Evolutionary conservation across 2,888 invertebrate genomes (phyloP).

Genomic region (Crepidodera aurea): DNA sequence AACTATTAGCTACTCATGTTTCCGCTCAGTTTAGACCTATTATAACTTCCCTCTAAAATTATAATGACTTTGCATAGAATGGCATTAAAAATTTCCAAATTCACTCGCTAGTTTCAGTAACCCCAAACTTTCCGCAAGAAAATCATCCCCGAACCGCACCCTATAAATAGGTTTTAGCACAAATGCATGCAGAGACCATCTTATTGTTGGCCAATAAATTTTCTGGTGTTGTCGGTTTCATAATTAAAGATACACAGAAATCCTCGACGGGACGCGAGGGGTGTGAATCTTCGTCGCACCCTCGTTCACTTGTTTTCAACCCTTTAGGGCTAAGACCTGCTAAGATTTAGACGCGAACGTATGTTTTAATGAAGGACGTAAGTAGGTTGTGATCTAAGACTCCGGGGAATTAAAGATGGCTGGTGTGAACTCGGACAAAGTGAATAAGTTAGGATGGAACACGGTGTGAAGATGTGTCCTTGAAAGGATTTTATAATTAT

Average conservation of each 20-base stretch:
- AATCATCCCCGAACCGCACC: no score
- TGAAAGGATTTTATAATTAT: no score
- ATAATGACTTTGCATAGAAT: no score
- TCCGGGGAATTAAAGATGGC: constrained; percentile 35
- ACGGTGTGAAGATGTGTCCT: not conserved
- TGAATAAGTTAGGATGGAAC: constrained; percentile 25
- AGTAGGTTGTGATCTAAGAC: constrained; percentile 40
- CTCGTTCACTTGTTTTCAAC: constrained; percentile 38
- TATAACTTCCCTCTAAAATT: no score
- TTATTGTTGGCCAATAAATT: constrained; percentile 47
- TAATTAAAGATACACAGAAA: constrained; percentile 51
- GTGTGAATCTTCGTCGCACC: constrained; percentile 33
- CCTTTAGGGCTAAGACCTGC: constrained; percentile 31
- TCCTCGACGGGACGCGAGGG: constrained; percentile 29
- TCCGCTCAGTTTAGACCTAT: no score
- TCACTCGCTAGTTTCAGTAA: no score
- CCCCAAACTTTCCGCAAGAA: no score
- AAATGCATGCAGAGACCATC: constrained; percentile 27
- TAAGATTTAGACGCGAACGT: constrained; percentile 36
- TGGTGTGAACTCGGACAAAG: constrained; percentile 17
- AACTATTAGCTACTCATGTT: no score
- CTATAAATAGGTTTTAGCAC: not conserved
- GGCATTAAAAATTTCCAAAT: no score
- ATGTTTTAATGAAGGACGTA: constrained; percentile 42
- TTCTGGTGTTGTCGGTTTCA: constrained; percentile 49